Evolutionary conservation across 37 sponge, comb jelly and placozoan species (phyloP).

Genomic region (Cladorhizidae sp.): DNA sequence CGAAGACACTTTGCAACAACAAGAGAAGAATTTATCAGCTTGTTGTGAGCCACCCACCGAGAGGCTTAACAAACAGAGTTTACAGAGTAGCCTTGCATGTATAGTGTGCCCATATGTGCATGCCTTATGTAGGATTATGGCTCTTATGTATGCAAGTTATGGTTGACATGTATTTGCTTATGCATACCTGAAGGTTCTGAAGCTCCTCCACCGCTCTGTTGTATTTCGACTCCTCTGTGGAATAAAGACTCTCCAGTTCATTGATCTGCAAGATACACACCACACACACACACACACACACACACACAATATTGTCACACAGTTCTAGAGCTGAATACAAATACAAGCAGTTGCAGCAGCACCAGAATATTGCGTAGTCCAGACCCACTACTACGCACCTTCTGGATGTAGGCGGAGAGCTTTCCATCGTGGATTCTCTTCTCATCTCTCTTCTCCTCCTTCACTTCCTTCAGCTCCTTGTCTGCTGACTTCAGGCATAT

Average conservation of each 20-base stretch:
- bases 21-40: too few species aligned
- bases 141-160: too few species aligned
- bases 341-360: too few species aligned
- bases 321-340: too few species aligned
- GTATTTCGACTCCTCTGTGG: constrained; percentile 13
- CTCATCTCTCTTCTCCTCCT: constrained; percentile 25
- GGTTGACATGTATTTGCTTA: too few species aligned
- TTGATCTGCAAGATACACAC: constrained; percentile 20
- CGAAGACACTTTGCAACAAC: too few species aligned
- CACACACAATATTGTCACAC: constrained; percentile 9
- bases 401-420: constrained; percentile 29
- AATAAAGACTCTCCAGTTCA: constrained; percentile 55
- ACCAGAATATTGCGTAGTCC: too few species aligned
- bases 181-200: constrained; percentile 67
- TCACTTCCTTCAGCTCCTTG: constrained; percentile 57
- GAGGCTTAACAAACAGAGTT: too few species aligned
- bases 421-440: constrained; percentile 6
- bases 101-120: too few species aligned
- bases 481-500: constrained; percentile 64
- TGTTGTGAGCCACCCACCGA: too few species aligned
- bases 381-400: constrained; percentile 19
- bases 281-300: background rate
- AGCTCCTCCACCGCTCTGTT: constrained; percentile 69
- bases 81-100: too few species aligned
- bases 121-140: too few species aligned